Conservation (phyloP, 2,113 vertebrate species). For the Miniopterus natalensis region DNA sequence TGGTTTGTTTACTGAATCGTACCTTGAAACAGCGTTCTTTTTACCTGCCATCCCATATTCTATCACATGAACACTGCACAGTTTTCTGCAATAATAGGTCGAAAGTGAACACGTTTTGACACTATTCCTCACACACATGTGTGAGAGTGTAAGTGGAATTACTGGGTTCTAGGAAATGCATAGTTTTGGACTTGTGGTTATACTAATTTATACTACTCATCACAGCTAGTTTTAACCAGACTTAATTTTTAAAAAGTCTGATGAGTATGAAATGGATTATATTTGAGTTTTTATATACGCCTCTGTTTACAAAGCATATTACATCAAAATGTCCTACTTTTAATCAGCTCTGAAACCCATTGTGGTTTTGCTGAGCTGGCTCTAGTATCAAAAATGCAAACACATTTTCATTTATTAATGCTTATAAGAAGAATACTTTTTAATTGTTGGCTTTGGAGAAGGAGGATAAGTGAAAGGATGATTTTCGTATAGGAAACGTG, state of each 20-base stretch:
- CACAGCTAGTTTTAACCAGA: slow-evolving; percentile 8
- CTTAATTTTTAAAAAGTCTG: not conserved
- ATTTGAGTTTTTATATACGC: not conserved
- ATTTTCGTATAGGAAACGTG: not conserved
- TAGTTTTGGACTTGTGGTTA: not conserved
- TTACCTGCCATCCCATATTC: not conserved
- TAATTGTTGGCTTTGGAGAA: not conserved
- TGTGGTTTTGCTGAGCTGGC: not conserved
- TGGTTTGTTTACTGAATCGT: not conserved
- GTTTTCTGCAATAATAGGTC: not conserved
- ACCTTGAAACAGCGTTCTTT: not conserved
- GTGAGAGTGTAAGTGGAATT: not conserved
- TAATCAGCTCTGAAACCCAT: not conserved
- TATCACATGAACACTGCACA: not conserved
- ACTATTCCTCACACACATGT: not conserved
- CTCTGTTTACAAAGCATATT: not conserved
- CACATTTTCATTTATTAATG: not conserved
- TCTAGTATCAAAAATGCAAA: not conserved
- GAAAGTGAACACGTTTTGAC: not conserved
- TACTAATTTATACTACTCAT: not conserved
- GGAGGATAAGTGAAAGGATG: not conserved
- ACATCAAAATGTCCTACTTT: not conserved
- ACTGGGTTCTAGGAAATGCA: not conserved
- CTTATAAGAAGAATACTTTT: not conserved
- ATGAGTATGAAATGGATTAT: not conserved